A percentile compares a stretch with the other conserved stretches of the same genome.
phyloP scores from a whole-genome alignment of 2,797 vertebrate species.

The Microctenopoma stevenorrisi region DNA sequence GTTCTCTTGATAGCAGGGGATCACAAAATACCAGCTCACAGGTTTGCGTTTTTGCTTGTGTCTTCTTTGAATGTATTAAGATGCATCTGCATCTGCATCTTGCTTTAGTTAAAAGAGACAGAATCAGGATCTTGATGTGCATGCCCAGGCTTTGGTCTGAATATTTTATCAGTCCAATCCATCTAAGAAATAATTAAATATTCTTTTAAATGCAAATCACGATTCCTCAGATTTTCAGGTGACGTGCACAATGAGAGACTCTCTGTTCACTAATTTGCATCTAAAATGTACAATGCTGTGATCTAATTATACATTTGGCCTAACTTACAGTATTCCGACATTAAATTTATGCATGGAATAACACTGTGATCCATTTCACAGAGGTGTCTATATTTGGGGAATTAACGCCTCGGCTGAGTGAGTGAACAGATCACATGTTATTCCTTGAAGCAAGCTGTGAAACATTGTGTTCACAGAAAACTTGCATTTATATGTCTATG shows the following conservation, averaged over 20 bases:
- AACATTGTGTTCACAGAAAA: slow-evolving; percentile 15
- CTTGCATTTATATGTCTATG: slow-evolving; percentile 16
- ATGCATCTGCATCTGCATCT: slow-evolving; percentile 27
- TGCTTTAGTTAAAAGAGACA: slow-evolving; percentile 27
- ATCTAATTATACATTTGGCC: slow-evolving; percentile 50
- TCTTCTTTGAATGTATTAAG: slow-evolving; percentile 60
- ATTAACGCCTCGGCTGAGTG: slow-evolving; percentile 25
- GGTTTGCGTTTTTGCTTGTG: slow-evolving; percentile 79
- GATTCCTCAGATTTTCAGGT: slow-evolving; percentile 18
- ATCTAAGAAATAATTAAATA: slow-evolving; percentile 20
- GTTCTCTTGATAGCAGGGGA: slow-evolving; percentile 94
- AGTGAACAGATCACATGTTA: slow-evolving; percentile 31
- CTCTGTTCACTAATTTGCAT: slow-evolving; percentile 44
- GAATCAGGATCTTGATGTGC: slow-evolving; percentile 27
- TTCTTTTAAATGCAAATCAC: slow-evolving; percentile 50
- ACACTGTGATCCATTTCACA: slow-evolving; percentile 17
- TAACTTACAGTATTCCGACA: slow-evolving; percentile 33
- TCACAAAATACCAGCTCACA: slow-evolving; percentile 96
- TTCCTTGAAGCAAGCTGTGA: slow-evolving; percentile 18
- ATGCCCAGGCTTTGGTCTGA: slow-evolving; percentile 24
- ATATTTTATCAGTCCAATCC: slow-evolving; percentile 14
- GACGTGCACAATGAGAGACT: slow-evolving; percentile 14
- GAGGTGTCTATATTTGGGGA: slow-evolving; percentile 55
- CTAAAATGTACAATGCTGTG: slow-evolving; percentile 33
- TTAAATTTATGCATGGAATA: slow-evolving; percentile 28